Base-by-base conservation (phyloP, 1,140 invertebrate species). In the Mercenaria mercenaria region DNA sequence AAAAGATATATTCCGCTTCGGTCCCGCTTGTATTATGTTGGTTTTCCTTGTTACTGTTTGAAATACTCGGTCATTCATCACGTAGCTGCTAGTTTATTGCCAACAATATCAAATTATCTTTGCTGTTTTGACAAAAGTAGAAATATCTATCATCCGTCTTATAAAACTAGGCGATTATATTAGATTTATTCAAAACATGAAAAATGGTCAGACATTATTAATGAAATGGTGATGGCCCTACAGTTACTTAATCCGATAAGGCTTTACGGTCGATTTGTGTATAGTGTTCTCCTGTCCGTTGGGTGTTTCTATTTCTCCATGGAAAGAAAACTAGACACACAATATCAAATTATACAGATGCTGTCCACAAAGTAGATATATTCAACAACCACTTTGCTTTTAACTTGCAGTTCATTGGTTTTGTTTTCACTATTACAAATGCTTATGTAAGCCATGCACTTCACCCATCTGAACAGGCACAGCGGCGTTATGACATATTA, bases 191-290 rank as follows among this genome's bases (percentile, higher is more conserved):
- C 10, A 10, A 72, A 20, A 72, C 67, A 72, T 72, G 67, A 72
- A 37, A 72, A 72, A 72, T 72, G 67, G 67, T 39, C 2, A 72
- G 34, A 72, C 67, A 72, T 20, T 8, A 72, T 23, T 72, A 72
- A 72, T 72, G 67, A 72, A 72, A 72, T 37, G 34, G 34, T 72
- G 67, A 72, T 72, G 34, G 4, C 37, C 34, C 39, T 72, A 72
- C 18, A 23, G 8, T 4, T 23, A 72, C 67, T 39, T 20, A 20
- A 72, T 72, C 15, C 15, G 23, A 72, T 72, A 72, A 72, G 6
- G 6, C 34, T 23, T 29, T 3, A 72, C 67, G 39, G 34, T 72
- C 32, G 67, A 72, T 39, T 39, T 37, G 67, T 72, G n/a, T 15
- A 39, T 72, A 72, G n/a, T n/a, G n/a, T n/a, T n/a, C n/a, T n/a